Evolutionary conservation across 2,888 invertebrate genomes (phyloP), one percentile per base, ranked within the genome.

Genomic region (Meteorus colon): DNA sequence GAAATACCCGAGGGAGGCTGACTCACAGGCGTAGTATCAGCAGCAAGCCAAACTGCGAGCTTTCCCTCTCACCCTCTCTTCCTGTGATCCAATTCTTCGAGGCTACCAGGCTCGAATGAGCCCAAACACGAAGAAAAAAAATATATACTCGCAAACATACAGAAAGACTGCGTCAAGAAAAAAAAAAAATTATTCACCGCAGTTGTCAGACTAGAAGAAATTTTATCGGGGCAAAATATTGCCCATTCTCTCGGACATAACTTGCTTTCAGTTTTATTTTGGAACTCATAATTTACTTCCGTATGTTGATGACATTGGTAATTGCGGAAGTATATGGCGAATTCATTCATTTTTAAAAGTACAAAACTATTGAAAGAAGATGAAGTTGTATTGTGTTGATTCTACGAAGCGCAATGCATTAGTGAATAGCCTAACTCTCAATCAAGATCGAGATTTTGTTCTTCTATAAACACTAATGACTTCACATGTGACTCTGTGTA

Each of bases 1-100:
- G 70, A 77, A 74, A 77, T 77, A 77, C 68, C 73, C 65, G 63
- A 73, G 62, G 48, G 73, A 19, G 29, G 72, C 76, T 76, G 76
- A 76, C 76, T 76, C 76, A 76, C 60, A 67, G 29, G 62, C 72
- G 48, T 68, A 67, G 59, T 62, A 72, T 45, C 72, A 72, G 59
- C 68, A 70, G 55, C 51, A 48, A 31, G 51, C 31, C 31, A 51
- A 34, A 48, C 63, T n/a, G 72, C 29, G 29, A 72, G 41, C 45
- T 63, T 48, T 41, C 63, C 27, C 62, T 62, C 60, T 45, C 45
- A 27, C 37, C 27, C 48, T 62, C 62, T 72, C 63, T 34, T 34
- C 8, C 34, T 72, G 63, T 63, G 51, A 72, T 72, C 72, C 19
- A 72, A 72, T 72, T 72, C 63, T 37, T 63, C 34, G 29, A 29